phyloP scores from a whole-genome alignment of 1,140 invertebrate species.

The Sinella curviseta region DNA sequence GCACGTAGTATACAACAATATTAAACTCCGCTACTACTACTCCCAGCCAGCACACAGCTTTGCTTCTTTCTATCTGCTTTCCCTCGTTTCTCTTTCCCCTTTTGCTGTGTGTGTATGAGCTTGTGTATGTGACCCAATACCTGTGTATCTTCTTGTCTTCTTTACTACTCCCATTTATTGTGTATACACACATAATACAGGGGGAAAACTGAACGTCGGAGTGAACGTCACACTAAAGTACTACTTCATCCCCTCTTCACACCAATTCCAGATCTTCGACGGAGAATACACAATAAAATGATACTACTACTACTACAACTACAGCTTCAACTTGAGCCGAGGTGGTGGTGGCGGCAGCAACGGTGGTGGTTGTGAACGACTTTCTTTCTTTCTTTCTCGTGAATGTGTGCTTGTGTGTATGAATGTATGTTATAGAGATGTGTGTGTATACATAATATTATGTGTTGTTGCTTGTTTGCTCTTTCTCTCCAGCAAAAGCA shows the following conservation, averaged over 20 bases:
- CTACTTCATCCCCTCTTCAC: slow-evolving; percentile 24
- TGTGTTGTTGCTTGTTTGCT: slow-evolving; percentile 4
- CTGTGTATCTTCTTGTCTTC: slow-evolving; percentile 16
- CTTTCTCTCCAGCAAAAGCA: neutral
- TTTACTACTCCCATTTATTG: slow-evolving; percentile 17
- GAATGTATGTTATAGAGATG: neutral
- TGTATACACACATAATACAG: neutral
- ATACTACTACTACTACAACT: neutral
- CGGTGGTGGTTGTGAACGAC: neutral
- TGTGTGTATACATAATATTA: neutral
- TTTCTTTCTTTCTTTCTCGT: neutral
- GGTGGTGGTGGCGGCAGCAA: neutral
- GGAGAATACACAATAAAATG: slow-evolving; percentile 10
- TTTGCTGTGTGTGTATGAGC: neutral
- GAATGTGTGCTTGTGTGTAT: neutral
- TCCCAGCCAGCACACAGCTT: slow-evolving; percentile 1
- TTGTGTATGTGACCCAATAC: slow-evolving; percentile 5
- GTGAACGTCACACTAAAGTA: slow-evolving; percentile 8
- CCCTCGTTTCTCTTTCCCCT: neutral
- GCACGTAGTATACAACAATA: slow-evolving; percentile 8
- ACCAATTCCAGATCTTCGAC: slow-evolving; percentile 25
- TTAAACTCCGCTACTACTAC: neutral
- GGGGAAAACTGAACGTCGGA: too few relatives aligned
- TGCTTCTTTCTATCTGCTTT: neutral
- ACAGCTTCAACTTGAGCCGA: neutral